Base-by-base conservation (phyloP, 2,888 invertebrate genomes). In the Meteorus colon region DNA sequence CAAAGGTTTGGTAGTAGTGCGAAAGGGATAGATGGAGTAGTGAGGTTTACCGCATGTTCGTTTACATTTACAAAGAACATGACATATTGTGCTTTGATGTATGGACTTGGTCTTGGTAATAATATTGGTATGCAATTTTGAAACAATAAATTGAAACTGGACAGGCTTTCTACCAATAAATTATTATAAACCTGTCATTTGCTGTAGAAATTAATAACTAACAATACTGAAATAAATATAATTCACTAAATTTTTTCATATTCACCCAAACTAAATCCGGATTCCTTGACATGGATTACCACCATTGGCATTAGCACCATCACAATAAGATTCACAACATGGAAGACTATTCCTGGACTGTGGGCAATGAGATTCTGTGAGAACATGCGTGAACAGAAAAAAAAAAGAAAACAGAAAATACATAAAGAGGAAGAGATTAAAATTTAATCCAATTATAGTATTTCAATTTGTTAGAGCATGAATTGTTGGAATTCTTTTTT, bases 291-390 rank as follows among this genome's bases (percentile, higher is more conserved):
- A 88, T 96, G 94, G 82, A 96, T 93, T 29, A 95, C 93, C 74
- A 95, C 92, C 90, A 96, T 94, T 60, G 97, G 97, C 86, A 97
- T 92, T 77, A 94, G 90, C 51, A 97, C 93, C 84, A 96, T 91
- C 79, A 94, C 93, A 75, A 95, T 86, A 82, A 97, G 92, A 89
- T 97, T 96, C 59, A 93, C 90, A 72, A 95, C 91, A 90, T 97
- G 96, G 82, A 95, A 92, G 79, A 92, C 90, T 89, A 94, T 91
- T 71, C 97, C 97, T 77, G 94, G 88, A 69, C 90, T 92, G 84
- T 93, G 92, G 65, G 94, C 91, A 83, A 96, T 91, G 74, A 96
- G 92, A 90, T 94, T 94, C 96, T 96, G 90, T 51, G 90, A 73
- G 67, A 55, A 45, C 16, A 45, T 14, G 45, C 4, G 8, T 45